Conservation (phyloP, 2,113 vertebrate species). For the Pangasianodon hypophthalmus region DNA sequence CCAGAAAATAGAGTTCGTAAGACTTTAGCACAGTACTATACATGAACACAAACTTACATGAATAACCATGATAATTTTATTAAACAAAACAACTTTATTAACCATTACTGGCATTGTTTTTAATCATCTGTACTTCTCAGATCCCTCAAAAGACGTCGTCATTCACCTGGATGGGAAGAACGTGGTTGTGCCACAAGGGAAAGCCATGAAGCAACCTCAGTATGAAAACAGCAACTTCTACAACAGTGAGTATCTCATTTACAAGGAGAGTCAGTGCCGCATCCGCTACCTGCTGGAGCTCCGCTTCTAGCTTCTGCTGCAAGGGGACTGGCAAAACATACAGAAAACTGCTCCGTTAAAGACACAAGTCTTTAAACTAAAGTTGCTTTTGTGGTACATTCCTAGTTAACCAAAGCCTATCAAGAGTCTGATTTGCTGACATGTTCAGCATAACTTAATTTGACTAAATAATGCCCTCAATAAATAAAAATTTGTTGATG, state of each 20-base stretch:
- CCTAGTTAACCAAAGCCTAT: neutral
- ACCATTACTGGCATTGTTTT: neutral
- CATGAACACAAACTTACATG: neutral
- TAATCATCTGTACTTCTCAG: conserved; percentile 62
- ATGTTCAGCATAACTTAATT: neutral
- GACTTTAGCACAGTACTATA: neutral
- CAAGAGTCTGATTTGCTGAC: neutral
- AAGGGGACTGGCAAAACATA: neutral
- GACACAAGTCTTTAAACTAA: neutral
- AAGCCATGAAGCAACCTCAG: conserved; percentile 63
- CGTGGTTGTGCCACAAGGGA: conserved; percentile 83
- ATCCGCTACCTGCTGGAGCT: conserved; percentile 86
- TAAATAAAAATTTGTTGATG: neutral
- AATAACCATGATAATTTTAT: neutral
- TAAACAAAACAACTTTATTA: neutral
- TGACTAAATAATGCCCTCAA: neutral
- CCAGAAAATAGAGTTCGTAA: neutral
- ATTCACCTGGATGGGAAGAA: conserved; percentile 79
- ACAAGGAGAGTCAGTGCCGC: conserved; percentile 85
- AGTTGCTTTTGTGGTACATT: neutral
- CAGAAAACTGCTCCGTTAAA: neutral
- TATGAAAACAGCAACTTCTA: conserved; percentile 74
- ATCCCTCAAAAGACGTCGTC: conserved; percentile 75
- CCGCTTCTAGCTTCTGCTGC: conserved; percentile 59
- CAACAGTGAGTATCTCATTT: conserved; percentile 92